Base-by-base conservation (phyloP, 2,888 invertebrate species). In the Tachina lurida region DNA sequence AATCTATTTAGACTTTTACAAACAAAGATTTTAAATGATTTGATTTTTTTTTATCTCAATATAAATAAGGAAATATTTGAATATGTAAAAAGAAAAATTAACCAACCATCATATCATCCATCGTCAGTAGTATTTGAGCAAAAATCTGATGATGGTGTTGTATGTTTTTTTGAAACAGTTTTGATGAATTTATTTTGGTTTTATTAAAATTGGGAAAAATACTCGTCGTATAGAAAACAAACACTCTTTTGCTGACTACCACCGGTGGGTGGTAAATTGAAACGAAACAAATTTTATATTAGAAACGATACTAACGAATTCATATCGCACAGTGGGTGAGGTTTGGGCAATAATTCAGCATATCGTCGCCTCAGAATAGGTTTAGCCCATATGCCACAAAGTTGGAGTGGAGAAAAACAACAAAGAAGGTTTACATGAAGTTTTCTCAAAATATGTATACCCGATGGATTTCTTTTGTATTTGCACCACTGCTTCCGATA, bases 171-270 rank as follows among this genome's bases (percentile, higher is more conserved):
- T 58, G 54, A 70, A 52, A 41, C 41, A 68, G 22, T 56, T 76
- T 76, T 78, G 60, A 49, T 77, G 58, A 22, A 56, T 19, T 80
- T 74, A 39, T 71, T 65, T 65, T 52, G 73, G 49, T 68, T 63
- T 75, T 73, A 39, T 63, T 71, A 63, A 70, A 70, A 56, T 54
- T 67, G 56, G 22, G 58, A 58, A 71, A 83, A 62, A 83, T 65
- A 54, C n/a, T 49, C 22, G n/a, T 41, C 5, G 67, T 65, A 60
- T 52, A 47, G 78, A 68, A 31, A 74, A 62, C 67, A 84, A 84
- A 74, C 62, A 73, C 58, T 62, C 41, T 10, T 56, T 15, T 73
- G 41, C 41, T 43, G 41, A 31, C 49, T 10, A n/a, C 4, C 41
- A n/a, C n/a, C n/a, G n/a, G n/a, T n/a, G n/a, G 13, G 17, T 41